A percentile compares a stretch with the other conserved stretches of the same genome.
Evolutionary conservation across 2,888 invertebrate genomes (phyloP).

Genomic region (Microplitis deprimator): DNA sequence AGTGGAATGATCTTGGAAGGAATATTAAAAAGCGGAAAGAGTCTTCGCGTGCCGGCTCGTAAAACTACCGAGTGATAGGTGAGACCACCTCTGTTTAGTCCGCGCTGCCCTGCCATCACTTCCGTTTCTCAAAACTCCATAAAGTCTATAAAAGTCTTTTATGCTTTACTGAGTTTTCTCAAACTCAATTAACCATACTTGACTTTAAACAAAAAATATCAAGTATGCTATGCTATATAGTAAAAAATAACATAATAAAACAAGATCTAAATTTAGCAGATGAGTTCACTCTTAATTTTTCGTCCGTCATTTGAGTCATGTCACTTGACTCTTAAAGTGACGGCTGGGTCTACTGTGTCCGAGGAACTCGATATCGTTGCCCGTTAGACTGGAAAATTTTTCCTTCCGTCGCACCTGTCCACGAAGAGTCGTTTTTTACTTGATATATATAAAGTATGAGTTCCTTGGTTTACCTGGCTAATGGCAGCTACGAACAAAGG

Average conservation of each 20-base stretch:
- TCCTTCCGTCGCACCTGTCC: slow-evolving; percentile 52
- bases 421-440: slow-evolving; percentile 35
- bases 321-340: slow-evolving; percentile 13
- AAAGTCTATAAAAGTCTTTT: neutral
- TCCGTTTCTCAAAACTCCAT: slow-evolving; percentile 18
- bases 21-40: slow-evolving; percentile 48
- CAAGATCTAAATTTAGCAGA: neutral
- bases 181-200: slow-evolving; percentile 13
- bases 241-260: neutral
- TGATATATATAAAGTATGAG: slow-evolving; percentile 42
- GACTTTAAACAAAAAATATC: neutral
- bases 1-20: slow-evolving; percentile 34
- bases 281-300: neutral
- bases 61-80: slow-evolving; percentile 35
- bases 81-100: neutral
- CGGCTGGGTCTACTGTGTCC: slow-evolving; percentile 12
- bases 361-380: slow-evolving; percentile 33
- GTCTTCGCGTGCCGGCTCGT: slow-evolving; percentile 46
- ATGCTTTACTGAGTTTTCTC: slow-evolving; percentile 27
- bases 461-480: slow-evolving; percentile 34
- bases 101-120: slow-evolving; percentile 29
- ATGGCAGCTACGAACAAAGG: slow-evolving; percentile 54
- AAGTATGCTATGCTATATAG: neutral
- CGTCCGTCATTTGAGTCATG: neutral
- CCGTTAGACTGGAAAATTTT: slow-evolving; percentile 50